Conservation (phyloP, 2,113 vertebrate genomes). For the Calcarius ornatus region DNA sequence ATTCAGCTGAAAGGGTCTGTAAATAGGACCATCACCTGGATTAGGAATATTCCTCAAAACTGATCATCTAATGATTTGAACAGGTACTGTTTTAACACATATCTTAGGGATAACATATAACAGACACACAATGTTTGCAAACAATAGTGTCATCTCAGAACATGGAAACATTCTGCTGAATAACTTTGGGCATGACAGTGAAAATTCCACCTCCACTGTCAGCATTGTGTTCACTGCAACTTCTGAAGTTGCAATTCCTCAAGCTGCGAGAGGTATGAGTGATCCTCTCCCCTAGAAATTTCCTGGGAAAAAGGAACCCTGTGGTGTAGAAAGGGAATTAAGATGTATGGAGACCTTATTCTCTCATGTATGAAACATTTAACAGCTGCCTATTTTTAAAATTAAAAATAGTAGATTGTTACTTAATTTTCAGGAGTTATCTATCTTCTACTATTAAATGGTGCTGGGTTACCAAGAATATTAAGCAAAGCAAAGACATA, state of each 20-base stretch:
- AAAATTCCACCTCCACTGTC: background rate
- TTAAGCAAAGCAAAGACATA: background rate
- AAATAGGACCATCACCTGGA: background rate
- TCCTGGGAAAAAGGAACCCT: background rate
- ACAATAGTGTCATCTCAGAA: background rate
- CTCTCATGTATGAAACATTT: background rate
- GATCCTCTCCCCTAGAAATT: background rate
- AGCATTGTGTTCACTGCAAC: background rate
- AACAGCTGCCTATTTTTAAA: background rate
- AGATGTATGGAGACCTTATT: background rate
- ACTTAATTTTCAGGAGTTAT: background rate
- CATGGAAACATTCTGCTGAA: background rate
- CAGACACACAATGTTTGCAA: background rate
- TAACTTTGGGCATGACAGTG: background rate
- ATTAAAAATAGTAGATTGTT: background rate
- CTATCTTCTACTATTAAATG: background rate
- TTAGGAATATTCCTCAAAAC: background rate
- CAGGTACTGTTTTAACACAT: background rate
- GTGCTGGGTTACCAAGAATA: background rate
- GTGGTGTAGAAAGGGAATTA: background rate
- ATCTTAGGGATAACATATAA: background rate
- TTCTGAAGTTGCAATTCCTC: background rate
- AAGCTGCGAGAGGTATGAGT: rapidly evolving
- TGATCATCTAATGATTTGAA: background rate
- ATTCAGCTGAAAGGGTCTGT: background rate